phyloP scores from a whole-genome alignment of 2,797 vertebrate species.

The Epinephelus awoara region DNA sequence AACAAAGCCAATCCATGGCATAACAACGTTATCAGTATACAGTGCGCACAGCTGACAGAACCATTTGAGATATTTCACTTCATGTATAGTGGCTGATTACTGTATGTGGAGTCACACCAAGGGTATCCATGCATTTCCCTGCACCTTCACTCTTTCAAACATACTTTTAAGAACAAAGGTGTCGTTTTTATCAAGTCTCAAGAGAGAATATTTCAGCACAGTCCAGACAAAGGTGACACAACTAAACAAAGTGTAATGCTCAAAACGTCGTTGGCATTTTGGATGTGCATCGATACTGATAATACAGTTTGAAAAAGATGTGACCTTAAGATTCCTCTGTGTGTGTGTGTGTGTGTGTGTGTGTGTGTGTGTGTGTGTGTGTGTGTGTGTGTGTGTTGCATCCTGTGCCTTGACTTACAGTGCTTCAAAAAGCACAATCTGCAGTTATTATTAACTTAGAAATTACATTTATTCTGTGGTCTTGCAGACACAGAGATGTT shows the following conservation, averaged over 20 bases:
- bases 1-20: slow-evolving; percentile 39
- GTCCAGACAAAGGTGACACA: slow-evolving; percentile 4
- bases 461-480: slow-evolving; percentile 4
- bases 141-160: slow-evolving; percentile 37
- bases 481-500: not conserved
- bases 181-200: slow-evolving; percentile 20
- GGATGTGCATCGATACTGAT: slow-evolving; percentile 15
- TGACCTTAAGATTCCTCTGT: slow-evolving; percentile 21
- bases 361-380: not conserved
- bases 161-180: slow-evolving; percentile 43
- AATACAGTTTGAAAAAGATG: slow-evolving; percentile 1
- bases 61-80: slow-evolving; percentile 57
- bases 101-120: slow-evolving; percentile 39
- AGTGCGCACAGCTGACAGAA: slow-evolving; percentile 21
- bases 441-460: not conserved
- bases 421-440: slow-evolving; percentile 1
- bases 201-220: slow-evolving; percentile 21
- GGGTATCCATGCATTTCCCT: slow-evolving; percentile 28
- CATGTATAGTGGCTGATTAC: slow-evolving; percentile 45
- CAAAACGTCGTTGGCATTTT: slow-evolving; percentile 11
- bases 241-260: not conserved
- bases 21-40: slow-evolving; percentile 45
- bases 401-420: not conserved
- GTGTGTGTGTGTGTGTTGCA: not conserved
- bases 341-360: not conserved